Evolutionary conservation across 1,140 invertebrate species (phyloP), one percentile per base, ranked within the genome.

Genomic region (Zaprionus kolodkinae): DNA sequence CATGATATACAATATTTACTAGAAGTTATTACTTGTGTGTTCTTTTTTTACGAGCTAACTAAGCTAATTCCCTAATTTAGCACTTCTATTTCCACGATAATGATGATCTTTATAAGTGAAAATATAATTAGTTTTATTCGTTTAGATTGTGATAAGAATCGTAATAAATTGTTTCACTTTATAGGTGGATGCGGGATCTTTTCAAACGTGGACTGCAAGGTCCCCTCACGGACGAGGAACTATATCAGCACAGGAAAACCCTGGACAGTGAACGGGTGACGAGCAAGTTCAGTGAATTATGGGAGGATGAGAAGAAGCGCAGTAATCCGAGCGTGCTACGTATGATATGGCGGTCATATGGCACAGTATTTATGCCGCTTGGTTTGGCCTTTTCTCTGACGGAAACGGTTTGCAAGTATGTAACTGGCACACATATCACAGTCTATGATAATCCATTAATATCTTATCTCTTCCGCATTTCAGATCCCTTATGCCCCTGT

Each of bases 401-500:
- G 59, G 95, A 95, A 88, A 93, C 94, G 38, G 48, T 92, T 38
- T 82, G 94, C 57, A 94, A 94, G 94, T 95, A 92, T 76, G 89
- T 65, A 38, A 3, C 38, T 9, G 2, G 45, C 35, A 48, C 17
- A 55, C 48, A n/a, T n/a, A 33, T n/a, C 12, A n/a, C 38, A 30
- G 27, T 5, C 17, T 9, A 25, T 17, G 10, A 13, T 56, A 45
- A 68, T 35, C n/a, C 15, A 30, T 48, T 64, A 1, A 59, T 70
- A 45, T 48, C n/a, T 1, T 7, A 38, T 93, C 3, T 17, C 11
- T 50, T 50, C 1, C 3, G 35, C 13, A 25, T 66, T 65, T 27
- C 92, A 97, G 96, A 92, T 93, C 96, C 40, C 91, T 94, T 15
- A 95, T 96, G 81, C 96, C 96, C 2, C 73, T 96, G 69, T 95